Base-by-base conservation (phyloP, 2,888 invertebrate genomes). In the Conops quadrifasciatus region DNA sequence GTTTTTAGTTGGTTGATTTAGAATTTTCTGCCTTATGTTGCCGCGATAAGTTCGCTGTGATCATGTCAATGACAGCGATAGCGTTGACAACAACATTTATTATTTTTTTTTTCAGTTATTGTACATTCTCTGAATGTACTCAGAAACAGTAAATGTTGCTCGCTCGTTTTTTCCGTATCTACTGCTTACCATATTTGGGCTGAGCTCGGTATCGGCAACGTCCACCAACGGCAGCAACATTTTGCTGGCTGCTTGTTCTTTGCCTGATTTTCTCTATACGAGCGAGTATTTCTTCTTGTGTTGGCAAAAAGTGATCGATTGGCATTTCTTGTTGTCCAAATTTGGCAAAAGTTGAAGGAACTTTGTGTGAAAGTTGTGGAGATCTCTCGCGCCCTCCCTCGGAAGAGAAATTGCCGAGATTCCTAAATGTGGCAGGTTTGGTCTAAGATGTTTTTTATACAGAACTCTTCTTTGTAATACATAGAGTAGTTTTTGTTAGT, bases 291-390 rank as follows among this genome's bases (percentile, higher is more conserved):
- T 21, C 26, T 56, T 56, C 56, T 43, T 43, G 19, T 43, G 63
- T n/a, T 15, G 5, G 30, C 51, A 53, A 63, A 63, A 63, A 30
- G 65, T 66, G 66, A 66, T 53, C 53, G 51, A 66, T 66, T 66
- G 66, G 66, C 43, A 66, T 66, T 66, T 66, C 53, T 53, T 36
- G 24, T 26, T 36, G 36, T 51, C 66, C 66, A 53, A 66, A 66
- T 66, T 66, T 66, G 66, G 66, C 43, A 30, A 13, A 30, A 66
- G 66, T 66, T 66, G 66, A 66, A 66, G 36, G 66, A 66, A 66
- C 66, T 66, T 66, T 53, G 36, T 66, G 66, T 53, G 66, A 66
- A 66, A 66, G 66, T 66, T 66, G 53, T 66, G 51, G 66, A 16
- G 36, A 36, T 36, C 9, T 36, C 9, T 36, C 36, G 4, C 9